phyloP scores from a whole-genome alignment of 2,888 invertebrate genomes.

The Cheilosia scutellata region DNA sequence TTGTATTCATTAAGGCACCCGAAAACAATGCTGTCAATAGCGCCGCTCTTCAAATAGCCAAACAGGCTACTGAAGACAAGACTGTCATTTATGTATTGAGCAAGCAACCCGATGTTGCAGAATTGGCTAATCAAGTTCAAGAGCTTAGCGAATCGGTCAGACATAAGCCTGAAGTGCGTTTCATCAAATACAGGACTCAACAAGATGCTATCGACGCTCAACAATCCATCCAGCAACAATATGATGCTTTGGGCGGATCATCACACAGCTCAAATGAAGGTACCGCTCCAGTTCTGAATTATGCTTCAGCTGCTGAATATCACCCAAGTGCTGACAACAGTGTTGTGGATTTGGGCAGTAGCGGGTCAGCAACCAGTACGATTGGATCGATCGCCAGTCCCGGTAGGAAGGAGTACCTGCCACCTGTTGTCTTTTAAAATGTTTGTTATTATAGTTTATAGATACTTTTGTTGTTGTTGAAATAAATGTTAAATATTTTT shows the following conservation, averaged over 20 bases:
- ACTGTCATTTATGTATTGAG: constrained; percentile 78
- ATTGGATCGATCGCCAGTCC: not conserved
- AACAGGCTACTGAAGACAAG: constrained; percentile 80
- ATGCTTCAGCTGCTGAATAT: constrained; percentile 28
- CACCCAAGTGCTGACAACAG: not conserved
- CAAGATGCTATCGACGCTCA: constrained; percentile 82
- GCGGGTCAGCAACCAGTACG: not conserved
- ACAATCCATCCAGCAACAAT: constrained; percentile 80
- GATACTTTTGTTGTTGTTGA: not conserved
- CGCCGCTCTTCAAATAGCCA: constrained; percentile 80
- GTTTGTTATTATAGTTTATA: not conserved
- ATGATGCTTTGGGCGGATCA: constrained; percentile 79
- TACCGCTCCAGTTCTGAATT: constrained; percentile 78
- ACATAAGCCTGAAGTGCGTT: constrained; percentile 82
- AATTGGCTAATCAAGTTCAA: constrained; percentile 80
- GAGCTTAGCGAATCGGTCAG: constrained; percentile 78
- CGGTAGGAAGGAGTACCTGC: not conserved
- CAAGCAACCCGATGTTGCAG: constrained; percentile 81
- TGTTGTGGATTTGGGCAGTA: not conserved
- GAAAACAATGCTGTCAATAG: constrained; percentile 81
- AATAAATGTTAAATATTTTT: not conserved
- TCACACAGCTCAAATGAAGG: constrained; percentile 81
- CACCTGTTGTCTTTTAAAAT: not conserved
- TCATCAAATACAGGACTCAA: constrained; percentile 82
- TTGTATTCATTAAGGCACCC: constrained; percentile 82